These are phyloP conservation scores for Megalopta genalis DNA, from an alignment of 1,140 invertebrate species.

Conservation along the genomic window DNA sequence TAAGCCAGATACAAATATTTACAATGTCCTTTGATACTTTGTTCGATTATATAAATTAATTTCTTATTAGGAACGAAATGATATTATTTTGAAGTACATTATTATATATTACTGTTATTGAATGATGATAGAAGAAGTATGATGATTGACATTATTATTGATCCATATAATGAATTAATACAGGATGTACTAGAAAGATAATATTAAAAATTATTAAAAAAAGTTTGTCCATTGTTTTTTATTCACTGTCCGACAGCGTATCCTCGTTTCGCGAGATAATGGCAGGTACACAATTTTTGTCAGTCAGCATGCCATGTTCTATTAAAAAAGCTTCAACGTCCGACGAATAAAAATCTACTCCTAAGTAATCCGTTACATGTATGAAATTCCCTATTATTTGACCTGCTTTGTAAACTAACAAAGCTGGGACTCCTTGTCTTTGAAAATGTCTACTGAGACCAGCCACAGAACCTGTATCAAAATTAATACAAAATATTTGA, in stretches of 20 bases:
- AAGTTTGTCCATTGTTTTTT: constrained; percentile 31
- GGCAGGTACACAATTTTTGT: constrained; percentile 82
- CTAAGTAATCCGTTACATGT: constrained; percentile 90
- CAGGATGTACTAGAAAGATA: background rate
- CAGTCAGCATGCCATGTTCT: constrained; percentile 89
- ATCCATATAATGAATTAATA: constrained; percentile 1
- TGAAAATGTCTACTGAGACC: constrained; percentile 92
- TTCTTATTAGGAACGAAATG: constrained; percentile 6
- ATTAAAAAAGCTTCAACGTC: constrained; percentile 95
- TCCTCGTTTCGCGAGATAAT: constrained; percentile 68
- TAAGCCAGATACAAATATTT: constrained; percentile 14
- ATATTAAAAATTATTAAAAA: constrained; percentile 21
- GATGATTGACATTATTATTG: background rate
- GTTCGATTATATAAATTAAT: background rate
- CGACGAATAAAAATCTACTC: constrained; percentile 92
- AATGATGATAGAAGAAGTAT: background rate
- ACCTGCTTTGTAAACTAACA: constrained; percentile 94
- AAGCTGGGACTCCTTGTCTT: constrained; percentile 92
- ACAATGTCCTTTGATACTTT: background rate
- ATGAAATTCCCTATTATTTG: constrained; percentile 97
- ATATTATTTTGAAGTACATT: constrained; percentile 3
- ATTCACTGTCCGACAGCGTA: constrained; percentile 67
- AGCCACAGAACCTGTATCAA: constrained; percentile 80
- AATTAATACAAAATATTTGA: background rate
- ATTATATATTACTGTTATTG: background rate